A percentile compares a stretch with the other conserved stretches of the same genome.
phyloP scores from a whole-genome alignment of 2,888 invertebrate species.

The Drosophila emarginata region DNA sequence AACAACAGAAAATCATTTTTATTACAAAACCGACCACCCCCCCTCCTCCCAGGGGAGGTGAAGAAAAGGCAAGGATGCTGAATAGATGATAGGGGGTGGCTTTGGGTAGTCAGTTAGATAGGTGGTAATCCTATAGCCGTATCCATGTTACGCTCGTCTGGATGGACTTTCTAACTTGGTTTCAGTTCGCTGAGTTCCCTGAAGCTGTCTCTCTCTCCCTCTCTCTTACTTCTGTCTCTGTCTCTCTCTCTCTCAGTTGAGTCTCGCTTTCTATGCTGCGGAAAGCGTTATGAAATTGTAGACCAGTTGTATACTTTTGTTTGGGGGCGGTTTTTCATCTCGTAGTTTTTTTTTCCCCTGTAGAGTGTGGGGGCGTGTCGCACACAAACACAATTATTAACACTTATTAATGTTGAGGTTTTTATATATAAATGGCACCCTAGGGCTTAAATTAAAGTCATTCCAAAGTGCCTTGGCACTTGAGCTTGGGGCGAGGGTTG shows the following conservation, averaged over 20 bases:
- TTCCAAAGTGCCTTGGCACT: slow-evolving; percentile 50
- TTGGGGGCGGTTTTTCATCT: slow-evolving; percentile 14
- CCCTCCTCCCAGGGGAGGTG: slow-evolving; percentile 10
- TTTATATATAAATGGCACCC: slow-evolving; percentile 68
- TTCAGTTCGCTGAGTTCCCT: slow-evolving; percentile 39
- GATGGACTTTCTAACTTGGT: slow-evolving; percentile 64
- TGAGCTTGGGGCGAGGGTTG: slow-evolving; percentile 38
- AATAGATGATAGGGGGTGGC: slow-evolving; percentile 28
- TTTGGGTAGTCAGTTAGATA: slow-evolving; percentile 11
- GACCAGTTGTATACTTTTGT: slow-evolving; percentile 32
- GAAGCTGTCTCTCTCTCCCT: background rate
- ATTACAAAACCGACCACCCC: slow-evolving; percentile 29
- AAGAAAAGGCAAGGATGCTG: slow-evolving; percentile 26
- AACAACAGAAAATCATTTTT: slow-evolving; percentile 71
- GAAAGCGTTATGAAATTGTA: slow-evolving; percentile 74
- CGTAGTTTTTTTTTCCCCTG: background rate
- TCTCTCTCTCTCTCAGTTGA: slow-evolving; percentile 8
- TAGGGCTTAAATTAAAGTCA: slow-evolving; percentile 70
- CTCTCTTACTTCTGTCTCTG: slow-evolving; percentile 6
- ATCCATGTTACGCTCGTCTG: slow-evolving; percentile 70
- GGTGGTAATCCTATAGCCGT: slow-evolving; percentile 60
- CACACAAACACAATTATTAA: slow-evolving; percentile 68
- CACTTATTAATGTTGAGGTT: slow-evolving; percentile 79
- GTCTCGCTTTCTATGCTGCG: slow-evolving; percentile 34
- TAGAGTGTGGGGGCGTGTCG: slow-evolving; percentile 38